These are phyloP conservation scores for Ganaspis brasiliensis DNA, from an alignment of 2,888 invertebrate genomes.

Conservation along the genomic window DNA sequence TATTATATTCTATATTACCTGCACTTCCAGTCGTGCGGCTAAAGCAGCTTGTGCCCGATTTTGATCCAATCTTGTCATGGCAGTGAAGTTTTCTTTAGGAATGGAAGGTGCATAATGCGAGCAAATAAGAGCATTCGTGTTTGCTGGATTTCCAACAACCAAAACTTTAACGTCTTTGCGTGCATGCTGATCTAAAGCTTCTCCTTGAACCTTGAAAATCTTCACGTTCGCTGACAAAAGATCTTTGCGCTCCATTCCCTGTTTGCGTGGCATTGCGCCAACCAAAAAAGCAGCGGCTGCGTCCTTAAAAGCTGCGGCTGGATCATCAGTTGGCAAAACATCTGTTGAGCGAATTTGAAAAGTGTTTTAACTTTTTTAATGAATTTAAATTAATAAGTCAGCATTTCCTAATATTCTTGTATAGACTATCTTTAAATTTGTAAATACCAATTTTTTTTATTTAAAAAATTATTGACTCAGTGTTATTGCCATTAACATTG, in stretches of 20 bases:
- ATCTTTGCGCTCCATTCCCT: slow-evolving; percentile 99
- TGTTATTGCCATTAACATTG: too few species aligned
- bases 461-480: too few species aligned
- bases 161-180: slow-evolving; percentile 96
- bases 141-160: slow-evolving; percentile 99
- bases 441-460: too few species aligned
- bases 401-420: too few species aligned
- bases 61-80: slow-evolving; percentile 99
- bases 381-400: too few species aligned
- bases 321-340: slow-evolving; percentile 93
- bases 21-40: slow-evolving; percentile 85
- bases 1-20: too few species aligned
- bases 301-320: slow-evolving; percentile 96
- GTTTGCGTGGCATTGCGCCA: slow-evolving; percentile 98
- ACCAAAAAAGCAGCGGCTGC: slow-evolving; percentile 98
- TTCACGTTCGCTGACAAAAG: slow-evolving; percentile 98
- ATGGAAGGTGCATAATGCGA: slow-evolving; percentile 98
- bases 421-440: too few species aligned
- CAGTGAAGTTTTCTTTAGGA: slow-evolving; percentile 97
- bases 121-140: slow-evolving; percentile 98
- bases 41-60: slow-evolving; percentile 97
- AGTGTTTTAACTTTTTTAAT: too few species aligned
- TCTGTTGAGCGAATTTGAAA: slow-evolving; percentile 78
- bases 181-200: slow-evolving; percentile 94
- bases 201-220: slow-evolving; percentile 98